These are phyloP conservation scores for Rhinoptilus africanus DNA, from an alignment of 2,113 vertebrate genomes.

Conservation along the genomic window DNA sequence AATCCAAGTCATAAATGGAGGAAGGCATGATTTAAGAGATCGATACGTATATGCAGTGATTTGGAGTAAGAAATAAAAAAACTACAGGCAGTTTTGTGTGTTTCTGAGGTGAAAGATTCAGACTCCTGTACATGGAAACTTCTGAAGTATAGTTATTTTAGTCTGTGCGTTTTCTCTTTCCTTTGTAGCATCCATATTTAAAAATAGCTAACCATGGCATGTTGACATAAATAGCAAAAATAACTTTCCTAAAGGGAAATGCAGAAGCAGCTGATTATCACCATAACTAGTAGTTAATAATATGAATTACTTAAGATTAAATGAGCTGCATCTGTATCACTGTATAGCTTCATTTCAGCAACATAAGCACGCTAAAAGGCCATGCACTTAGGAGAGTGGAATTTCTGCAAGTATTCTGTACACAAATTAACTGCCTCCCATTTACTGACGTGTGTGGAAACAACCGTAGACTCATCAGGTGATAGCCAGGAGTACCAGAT, in stretches of 20 bases:
- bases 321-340: neutral
- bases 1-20: neutral
- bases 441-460: neutral
- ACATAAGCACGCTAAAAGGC: neutral
- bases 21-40: neutral
- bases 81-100: neutral
- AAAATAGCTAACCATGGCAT: slow-evolving; percentile 1
- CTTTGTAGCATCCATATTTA: neutral
- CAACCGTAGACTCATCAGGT: neutral
- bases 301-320: neutral
- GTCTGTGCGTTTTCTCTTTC: neutral
- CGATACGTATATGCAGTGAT: neutral
- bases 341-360: neutral
- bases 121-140: neutral
- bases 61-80: neutral
- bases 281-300: neutral
- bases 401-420: neutral
- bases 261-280: neutral
- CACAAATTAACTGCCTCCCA: neutral
- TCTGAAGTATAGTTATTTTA: neutral
- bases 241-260: neutral
- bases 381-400: neutral
- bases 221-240: neutral
- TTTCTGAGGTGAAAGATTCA: neutral
- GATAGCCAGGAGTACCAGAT: neutral